Conservation (phyloP, 2,113 vertebrate species). For the Bos taurus region DNA sequence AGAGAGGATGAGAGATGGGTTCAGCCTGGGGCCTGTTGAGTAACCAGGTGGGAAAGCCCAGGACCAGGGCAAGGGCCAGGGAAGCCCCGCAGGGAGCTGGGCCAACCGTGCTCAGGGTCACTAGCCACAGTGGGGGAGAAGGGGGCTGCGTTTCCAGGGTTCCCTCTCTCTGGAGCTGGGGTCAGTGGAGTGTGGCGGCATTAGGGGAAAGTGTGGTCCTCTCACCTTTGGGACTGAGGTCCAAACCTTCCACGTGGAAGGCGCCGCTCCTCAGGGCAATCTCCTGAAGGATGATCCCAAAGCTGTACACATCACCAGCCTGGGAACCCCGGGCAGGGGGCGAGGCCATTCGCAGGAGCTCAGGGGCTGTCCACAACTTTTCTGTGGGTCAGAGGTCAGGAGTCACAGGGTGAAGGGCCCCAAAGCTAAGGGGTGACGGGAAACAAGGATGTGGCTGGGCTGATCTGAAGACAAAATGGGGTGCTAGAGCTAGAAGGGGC, state of each 20-base stretch:
- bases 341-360: conserved; percentile 83
- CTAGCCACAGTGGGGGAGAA: background rate
- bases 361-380: conserved; percentile 91
- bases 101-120: background rate
- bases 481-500: background rate
- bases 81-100: background rate
- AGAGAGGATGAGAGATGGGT: background rate
- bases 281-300: conserved; percentile 93
- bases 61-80: background rate
- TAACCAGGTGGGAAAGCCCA: background rate
- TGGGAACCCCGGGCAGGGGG: conserved; percentile 82
- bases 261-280: conserved; percentile 88
- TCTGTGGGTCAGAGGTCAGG: conserved; percentile 77
- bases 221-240: conserved; percentile 90
- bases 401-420: background rate
- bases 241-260: conserved; percentile 86
- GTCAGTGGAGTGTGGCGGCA: background rate
- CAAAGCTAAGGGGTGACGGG: background rate
- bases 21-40: background rate
- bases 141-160: background rate
- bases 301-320: conserved; percentile 92
- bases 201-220: background rate
- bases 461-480: background rate
- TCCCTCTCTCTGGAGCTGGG: background rate
- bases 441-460: background rate